Base-by-base conservation (phyloP, 2,797 vertebrate genomes). In the Labeo calbasu region DNA sequence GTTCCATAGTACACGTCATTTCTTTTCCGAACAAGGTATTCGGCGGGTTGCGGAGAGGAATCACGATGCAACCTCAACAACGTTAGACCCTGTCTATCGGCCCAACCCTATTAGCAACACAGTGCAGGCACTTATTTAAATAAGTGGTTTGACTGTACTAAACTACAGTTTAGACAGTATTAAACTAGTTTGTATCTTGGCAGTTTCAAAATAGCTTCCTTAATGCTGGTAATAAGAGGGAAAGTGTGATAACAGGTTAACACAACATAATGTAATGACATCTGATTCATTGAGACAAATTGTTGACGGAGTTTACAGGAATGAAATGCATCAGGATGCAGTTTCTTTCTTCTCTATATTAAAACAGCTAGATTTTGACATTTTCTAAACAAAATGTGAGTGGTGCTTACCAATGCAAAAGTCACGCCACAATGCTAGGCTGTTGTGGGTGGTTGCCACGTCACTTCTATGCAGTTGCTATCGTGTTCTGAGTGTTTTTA, bases 401-500 rank as follows among this genome's bases (percentile, higher is more conserved):
- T 40, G 12, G 77, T 69, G 28, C 25, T 68, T 51, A 36, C 17
- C 63, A 32, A 51, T 53, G 43, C 59, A 78, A 78, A 63, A 23
- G 32, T 59, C 21, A 46, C 55, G 12, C 12, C 40, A 28, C 48
- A 21, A 63, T 48, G 77, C 77, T 51, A 53, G 25, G 61, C 48
- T 79, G 48, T 79, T 69, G 63, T 79, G 48, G 48, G 28, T 55
- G 78, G 61, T 55, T 69, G 28, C 12, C 28, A 79, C 48, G 4
- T 68, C 21, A 68, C 13, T 79, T 65, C 78, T 69, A 68, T 68
- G 63, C 63, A 57, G 75, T 77, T 77, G 55, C 75, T 77, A 77
- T 46, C 32, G 15, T 46, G 4, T 77, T 77, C 32, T 46, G 55
- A 25, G 55, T 61, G 55, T 77, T 59, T 76, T 77, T 77, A 77